These are phyloP conservation scores for Psittacula echo DNA, from an alignment of 2,797 vertebrate genomes.

Conservation along the genomic window DNA sequence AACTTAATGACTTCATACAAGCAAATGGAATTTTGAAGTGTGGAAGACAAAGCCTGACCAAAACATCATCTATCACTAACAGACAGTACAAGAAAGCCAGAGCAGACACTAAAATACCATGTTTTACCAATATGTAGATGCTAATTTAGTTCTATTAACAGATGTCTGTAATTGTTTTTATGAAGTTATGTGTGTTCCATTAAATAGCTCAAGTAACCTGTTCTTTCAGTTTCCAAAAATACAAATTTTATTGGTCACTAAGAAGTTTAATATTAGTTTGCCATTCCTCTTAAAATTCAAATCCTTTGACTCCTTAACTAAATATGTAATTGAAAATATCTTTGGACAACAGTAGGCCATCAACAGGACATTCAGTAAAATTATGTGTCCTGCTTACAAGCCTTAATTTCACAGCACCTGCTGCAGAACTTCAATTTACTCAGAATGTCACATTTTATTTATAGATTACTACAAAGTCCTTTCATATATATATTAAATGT, in stretches of 20 bases:
- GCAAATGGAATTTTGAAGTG: neutral
- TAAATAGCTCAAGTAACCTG: neutral
- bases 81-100: neutral
- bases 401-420: neutral
- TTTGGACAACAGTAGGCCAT: neutral
- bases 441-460: constrained; percentile 12
- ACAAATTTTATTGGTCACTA: neutral
- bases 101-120: neutral
- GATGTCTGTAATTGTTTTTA: neutral
- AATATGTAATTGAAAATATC: neutral
- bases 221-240: neutral
- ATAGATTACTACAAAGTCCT: neutral
- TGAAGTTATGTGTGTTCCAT: neutral
- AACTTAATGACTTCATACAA: neutral
- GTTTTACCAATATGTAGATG: neutral
- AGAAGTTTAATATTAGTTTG: neutral
- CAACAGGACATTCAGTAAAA: neutral
- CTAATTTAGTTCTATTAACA: neutral
- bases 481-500: neutral
- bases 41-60: neutral
- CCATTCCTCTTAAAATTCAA: neutral
- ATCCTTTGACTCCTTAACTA: neutral
- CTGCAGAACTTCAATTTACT: neutral
- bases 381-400: neutral
- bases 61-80: neutral